Evolutionary conservation across 2,797 vertebrate genomes (phyloP), one percentile per base, ranked within the genome.

Genomic region (Syngnathus rostellatus): DNA sequence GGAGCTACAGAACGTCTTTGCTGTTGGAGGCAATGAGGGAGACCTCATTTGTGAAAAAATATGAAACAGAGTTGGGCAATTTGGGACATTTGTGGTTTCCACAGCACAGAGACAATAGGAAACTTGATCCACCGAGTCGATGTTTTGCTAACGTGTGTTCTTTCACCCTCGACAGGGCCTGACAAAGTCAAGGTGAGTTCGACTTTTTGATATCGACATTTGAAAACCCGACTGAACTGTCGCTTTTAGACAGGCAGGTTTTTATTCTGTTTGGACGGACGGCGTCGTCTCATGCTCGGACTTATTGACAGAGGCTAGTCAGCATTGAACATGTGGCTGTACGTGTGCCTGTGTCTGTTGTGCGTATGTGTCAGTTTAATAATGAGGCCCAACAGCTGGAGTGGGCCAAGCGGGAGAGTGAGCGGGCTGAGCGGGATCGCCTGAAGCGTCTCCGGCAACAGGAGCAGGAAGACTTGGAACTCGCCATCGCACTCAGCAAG

Each of bases 311-410:
- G 6, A 50, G 19, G 46, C 46, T 3, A 31, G 31, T 31, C 31
- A 51, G 19, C 48, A n/a, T 51, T 51, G 19, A n/a, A 21, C 16
- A 7, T 17, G 48, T 51, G 48, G 16, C 1, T 50, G 46, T 53
- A 1, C 23, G 51, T 53, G 50, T 53, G n/a, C 7, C 7, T 53
- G 6, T 23, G 50, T 8, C 5, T 3, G 9, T 12, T 19, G 48
- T 16, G 31, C 7, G 10, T 5, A 5, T 23, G 11, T 45, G 9
- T 1, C 74, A 98, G 97, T 94, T 99, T 89, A 94, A 95, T 79
- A 98, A 98, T 87, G 97, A 99, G 88, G 96, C 97, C 1, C 95
- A 98, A 88, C 96, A 99, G 86, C 77, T 99, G 90, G 97, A 96
- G 6, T 99, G 97, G 97, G 96, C 96, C 1, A 99, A 99, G 85